Base-by-base conservation (phyloP, 2,113 vertebrate genomes). In the Montifringilla adamsi region DNA sequence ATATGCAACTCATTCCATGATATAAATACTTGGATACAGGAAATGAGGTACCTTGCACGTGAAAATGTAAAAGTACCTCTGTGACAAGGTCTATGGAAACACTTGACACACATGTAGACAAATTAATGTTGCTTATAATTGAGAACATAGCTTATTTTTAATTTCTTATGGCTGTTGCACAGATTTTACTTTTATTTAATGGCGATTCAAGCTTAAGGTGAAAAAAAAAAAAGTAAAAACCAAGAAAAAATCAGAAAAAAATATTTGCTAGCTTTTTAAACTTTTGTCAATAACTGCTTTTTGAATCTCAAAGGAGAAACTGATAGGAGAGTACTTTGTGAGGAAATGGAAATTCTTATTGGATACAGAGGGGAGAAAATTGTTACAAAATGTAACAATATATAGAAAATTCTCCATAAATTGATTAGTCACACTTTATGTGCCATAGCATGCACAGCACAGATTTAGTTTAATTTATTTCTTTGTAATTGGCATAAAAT, bases 381-480 rank as follows among this genome's bases (percentile, higher is more conserved):
- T 2, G 52, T 73, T 69, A 44, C 24, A 87, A 84, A 89, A 76
- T 76, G 26, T 50, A 89, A 73, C 24, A 43, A 73, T 76, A 69
- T 73, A 73, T 55, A 66, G 50, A 80, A 69, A 90, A 86, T 63
- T 92, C n/a, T 70, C 60, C 33, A 15, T 91, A 92, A 69, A 87
- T 89, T 70, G 79, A 77, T 91, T 81, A 73, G 83, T 77, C 2
- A 1, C 37, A 37, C 21, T 83, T 56, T 76, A 62, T 82, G 49
- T 94, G 60, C 72, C 27, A 19, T 55, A 50, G 39, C 43, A 58
- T 84, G 81, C 63, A 26, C 60, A 89, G 59, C 47, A 85, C 6
- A 81, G 59, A 92, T 86, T 81, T 70, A 26, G 28, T 83, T 90
- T 77, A 26, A 81, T 89, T 91, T 85, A 43, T 90, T 84, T 96